Evolutionary conservation across 2,797 vertebrate species (phyloP).

Genomic region (Cirrhinus molitorella): DNA sequence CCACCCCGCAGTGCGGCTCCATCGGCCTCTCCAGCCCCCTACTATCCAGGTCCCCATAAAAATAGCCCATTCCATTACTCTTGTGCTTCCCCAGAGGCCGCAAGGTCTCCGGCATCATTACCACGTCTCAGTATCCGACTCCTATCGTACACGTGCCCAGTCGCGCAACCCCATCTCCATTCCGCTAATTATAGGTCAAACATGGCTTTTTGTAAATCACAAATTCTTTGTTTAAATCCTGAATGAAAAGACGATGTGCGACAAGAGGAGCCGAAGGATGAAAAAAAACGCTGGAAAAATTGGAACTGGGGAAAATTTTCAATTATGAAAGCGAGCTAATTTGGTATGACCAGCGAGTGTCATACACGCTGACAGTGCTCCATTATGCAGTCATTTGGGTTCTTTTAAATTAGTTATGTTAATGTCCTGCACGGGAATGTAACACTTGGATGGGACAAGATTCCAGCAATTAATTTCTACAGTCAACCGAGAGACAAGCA

Average conservation of each 20-base stretch:
- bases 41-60: slow-evolving; percentile 92
- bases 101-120: slow-evolving; percentile 99
- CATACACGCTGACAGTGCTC: slow-evolving; percentile 98
- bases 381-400: slow-evolving; percentile 99
- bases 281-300: slow-evolving; percentile 81
- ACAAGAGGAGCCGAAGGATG: slow-evolving; percentile 67
- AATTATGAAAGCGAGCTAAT: slow-evolving; percentile 99
- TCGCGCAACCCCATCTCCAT: slow-evolving; percentile 82
- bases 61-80: slow-evolving; percentile 99
- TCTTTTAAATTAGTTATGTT: slow-evolving; percentile 99
- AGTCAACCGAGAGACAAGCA: slow-evolving; percentile 99
- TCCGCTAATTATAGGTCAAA: slow-evolving; percentile 99
- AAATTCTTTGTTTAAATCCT: slow-evolving; percentile 98
- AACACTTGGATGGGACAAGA: slow-evolving; percentile 99
- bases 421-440: slow-evolving; percentile 99
- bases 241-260: slow-evolving; percentile 78
- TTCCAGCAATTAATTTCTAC: slow-evolving; percentile 99
- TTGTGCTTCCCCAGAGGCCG: slow-evolving; percentile 90
- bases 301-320: slow-evolving; percentile 83
- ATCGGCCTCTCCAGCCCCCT: slow-evolving; percentile 73
- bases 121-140: slow-evolving; percentile 96
- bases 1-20: slow-evolving; percentile 66
- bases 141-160: slow-evolving; percentile 79
- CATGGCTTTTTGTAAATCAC: slow-evolving; percentile 97
- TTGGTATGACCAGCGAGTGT: slow-evolving; percentile 99